Base-by-base conservation (phyloP, 2,888 invertebrate species). In the Melanargia galathea region DNA sequence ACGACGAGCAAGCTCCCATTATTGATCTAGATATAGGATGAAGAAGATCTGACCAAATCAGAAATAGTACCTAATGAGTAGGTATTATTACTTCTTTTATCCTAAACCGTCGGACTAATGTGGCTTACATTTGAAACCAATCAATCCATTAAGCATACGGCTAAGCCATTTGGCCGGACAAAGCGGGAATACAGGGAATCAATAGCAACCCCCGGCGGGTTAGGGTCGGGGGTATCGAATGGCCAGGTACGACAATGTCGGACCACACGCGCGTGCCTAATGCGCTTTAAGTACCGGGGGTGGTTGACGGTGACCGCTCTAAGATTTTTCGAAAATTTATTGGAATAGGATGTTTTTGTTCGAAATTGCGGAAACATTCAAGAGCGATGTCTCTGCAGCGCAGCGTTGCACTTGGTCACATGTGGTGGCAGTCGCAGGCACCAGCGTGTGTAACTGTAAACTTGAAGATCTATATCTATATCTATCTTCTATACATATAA, bases 251-350 rank as follows among this genome's bases (percentile, higher is more conserved):
- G 22, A 63, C 80, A 73, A 68, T 71, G 75, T 33, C 20, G 24
- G 57, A 33, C 57, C 57, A 77, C 87, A 87, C 87, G 83, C 84
- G 87, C 87, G 84, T 77, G 81, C 81, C 84, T 86, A 86, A 87
- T 84, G 79, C 79, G 71, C 70, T 76, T 77, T 81, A 83, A 84
- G 83, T 78, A 77, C 77, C 69, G 72, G 73, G 73, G 71, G n/a
- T n/a, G 66, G 70, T 76, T 65, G n/a, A 78, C 75, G 83, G 83
- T 81, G 83, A 84, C 83, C 80, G 78, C 48, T 64, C 70, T 65
- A 75, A 75, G 81, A 57, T 57, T 57, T 56, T 57, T 73, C 52
- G 72, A 73, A 82, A 84, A 83, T 83, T 81, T 78, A 75, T 75
- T 74, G 67, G 72, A 70, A 73, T 71, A 59, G 40, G 45, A 38